Conservation (phyloP, 2,797 vertebrate genomes). For the Lithobates sylvaticus region DNA sequence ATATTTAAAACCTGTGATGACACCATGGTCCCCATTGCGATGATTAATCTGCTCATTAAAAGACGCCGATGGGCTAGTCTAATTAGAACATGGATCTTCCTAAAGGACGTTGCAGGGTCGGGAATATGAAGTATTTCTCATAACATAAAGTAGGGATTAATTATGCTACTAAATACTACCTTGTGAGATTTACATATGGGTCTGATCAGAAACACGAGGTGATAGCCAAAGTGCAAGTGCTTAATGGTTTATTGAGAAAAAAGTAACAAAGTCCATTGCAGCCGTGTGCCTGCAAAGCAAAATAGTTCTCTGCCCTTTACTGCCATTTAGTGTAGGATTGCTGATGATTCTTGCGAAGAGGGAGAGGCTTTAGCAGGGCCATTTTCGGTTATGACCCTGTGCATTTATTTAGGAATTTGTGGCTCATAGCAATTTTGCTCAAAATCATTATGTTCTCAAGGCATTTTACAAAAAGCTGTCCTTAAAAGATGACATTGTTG, state of each 20-base stretch:
- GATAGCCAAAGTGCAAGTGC: constrained; percentile 76
- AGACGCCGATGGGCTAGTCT: constrained; percentile 87
- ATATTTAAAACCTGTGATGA: constrained; percentile 88
- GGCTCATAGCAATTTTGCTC: background rate
- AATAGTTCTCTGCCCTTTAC: constrained; percentile 31
- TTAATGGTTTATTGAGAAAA: constrained; percentile 40
- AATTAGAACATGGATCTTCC: constrained; percentile 90
- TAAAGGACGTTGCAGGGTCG: constrained; percentile 86
- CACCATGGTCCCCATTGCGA: constrained; percentile 85
- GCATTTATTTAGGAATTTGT: background rate
- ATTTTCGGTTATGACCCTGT: background rate
- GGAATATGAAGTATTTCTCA: constrained; percentile 87
- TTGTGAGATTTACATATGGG: constrained; percentile 85
- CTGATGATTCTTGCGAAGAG: background rate
- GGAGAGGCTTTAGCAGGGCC: background rate
- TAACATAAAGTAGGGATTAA: constrained; percentile 87
- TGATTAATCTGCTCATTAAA: constrained; percentile 91
- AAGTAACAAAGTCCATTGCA: constrained; percentile 15
- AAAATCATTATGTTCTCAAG: too few relatives aligned
- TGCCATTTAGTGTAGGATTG: background rate
- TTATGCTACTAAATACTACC: constrained; percentile 87
- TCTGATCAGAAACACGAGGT: constrained; percentile 80
- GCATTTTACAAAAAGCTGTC: background rate
- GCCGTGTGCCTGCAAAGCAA: constrained; percentile 38
- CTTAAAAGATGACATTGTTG: background rate